phyloP scores from a whole-genome alignment of 2,888 invertebrate species.

The Druceiella hillmani region DNA sequence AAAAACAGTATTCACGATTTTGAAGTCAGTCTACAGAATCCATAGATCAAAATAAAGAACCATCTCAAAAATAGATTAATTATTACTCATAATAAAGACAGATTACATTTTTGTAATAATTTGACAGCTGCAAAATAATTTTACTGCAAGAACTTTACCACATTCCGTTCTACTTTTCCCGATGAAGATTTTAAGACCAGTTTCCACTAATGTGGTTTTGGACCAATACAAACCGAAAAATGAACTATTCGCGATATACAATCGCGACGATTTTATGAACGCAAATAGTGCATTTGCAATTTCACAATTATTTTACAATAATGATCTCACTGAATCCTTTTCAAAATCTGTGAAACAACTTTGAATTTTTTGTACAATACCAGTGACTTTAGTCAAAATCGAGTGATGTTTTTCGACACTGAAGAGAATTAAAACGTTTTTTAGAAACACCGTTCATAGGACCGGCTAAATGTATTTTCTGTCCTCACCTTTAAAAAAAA shows the following conservation, averaged over 20 bases:
- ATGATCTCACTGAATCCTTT: too few relatives aligned
- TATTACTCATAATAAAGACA: too few relatives aligned
- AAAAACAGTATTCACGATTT: too few relatives aligned
- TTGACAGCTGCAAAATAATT: conserved; percentile 8
- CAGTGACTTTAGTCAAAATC: conserved; percentile 19
- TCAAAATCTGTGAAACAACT: too few relatives aligned
- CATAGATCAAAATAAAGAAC: too few relatives aligned
- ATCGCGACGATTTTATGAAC: conserved; percentile 12
- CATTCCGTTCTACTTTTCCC: conserved; percentile 12
- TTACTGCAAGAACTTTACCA: conserved; percentile 11
- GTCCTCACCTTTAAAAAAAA: conserved; percentile 16
- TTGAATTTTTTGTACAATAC: conserved; percentile 17
- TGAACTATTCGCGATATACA: conserved; percentile 14
- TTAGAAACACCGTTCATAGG: conserved; percentile 19
- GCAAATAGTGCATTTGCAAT: conserved; percentile 15
- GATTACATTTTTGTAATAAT: too few relatives aligned
- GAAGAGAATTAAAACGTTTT: conserved; percentile 22
- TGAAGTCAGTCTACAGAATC: too few relatives aligned
- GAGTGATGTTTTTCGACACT: conserved; percentile 20
- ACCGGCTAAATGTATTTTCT: conserved; percentile 17
- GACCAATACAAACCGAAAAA: conserved; percentile 15
- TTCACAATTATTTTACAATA: too few relatives aligned
- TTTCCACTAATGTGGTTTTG: conserved; percentile 16
- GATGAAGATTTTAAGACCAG: conserved; percentile 13
- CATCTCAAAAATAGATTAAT: too few relatives aligned